Percentiles rank a stretch among this genome's conserved stretches.
Conservation (phyloP, 1,140 invertebrate genomes). For the Potamilus streckersoni region DNA sequence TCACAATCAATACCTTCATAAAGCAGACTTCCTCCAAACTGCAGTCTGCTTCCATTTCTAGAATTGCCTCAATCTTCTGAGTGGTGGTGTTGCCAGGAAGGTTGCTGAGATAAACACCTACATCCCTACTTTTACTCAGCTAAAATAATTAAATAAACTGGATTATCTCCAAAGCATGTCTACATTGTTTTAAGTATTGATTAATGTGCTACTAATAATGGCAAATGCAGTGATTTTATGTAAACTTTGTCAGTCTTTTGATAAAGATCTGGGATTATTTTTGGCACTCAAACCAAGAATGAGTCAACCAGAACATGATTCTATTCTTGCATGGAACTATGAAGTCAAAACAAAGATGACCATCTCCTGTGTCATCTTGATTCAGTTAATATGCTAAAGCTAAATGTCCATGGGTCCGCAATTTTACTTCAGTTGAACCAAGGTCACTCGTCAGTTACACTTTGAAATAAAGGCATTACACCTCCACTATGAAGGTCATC, state of each 20-base stretch:
- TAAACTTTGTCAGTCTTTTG: neutral
- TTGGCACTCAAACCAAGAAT: too few species aligned
- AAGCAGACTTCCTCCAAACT: conserved; percentile 54
- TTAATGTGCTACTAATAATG: neutral
- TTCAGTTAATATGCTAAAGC: too few species aligned
- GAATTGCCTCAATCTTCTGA: conserved; percentile 52
- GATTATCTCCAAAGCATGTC: neutral
- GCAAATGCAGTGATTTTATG: neutral
- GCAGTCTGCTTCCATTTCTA: conserved; percentile 61
- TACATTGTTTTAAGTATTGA: neutral
- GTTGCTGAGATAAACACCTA: conserved; percentile 49
- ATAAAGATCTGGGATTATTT: too few species aligned
- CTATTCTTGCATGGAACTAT: too few species aligned
- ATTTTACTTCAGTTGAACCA: too few species aligned
- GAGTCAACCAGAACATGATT: too few species aligned
- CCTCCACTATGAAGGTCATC: too few species aligned
- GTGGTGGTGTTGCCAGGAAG: conserved; percentile 51
- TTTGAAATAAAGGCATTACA: too few species aligned
- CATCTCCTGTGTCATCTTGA: too few species aligned
- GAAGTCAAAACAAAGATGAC: too few species aligned
- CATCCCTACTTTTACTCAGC: conserved; percentile 35
- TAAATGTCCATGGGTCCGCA: too few species aligned
- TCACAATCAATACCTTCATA: conserved; percentile 48
- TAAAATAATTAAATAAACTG: conserved; percentile 11
- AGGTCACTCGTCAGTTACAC: too few species aligned